Conservation (phyloP, 2,113 vertebrate genomes). For the Amblyopsis rosae region DNA sequence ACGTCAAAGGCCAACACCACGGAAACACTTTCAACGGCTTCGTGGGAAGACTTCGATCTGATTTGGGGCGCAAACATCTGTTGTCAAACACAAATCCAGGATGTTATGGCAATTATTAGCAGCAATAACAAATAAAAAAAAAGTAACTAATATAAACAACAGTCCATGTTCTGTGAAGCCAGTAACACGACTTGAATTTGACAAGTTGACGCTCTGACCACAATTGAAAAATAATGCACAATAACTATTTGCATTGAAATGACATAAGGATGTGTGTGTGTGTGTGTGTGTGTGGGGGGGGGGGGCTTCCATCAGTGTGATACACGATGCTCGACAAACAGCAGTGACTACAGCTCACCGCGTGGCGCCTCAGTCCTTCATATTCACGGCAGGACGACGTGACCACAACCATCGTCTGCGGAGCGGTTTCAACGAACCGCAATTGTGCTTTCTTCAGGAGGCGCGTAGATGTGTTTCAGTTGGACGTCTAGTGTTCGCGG, state of each 20-base stretch:
- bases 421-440: constrained; percentile 52
- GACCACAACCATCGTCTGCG: constrained; percentile 48
- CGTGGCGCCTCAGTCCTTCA: background rate
- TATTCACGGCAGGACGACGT: constrained; percentile 30
- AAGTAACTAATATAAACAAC: constrained; percentile 18
- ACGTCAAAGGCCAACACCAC: constrained; percentile 14
- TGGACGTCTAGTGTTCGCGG: constrained; percentile 45
- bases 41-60: constrained; percentile 25
- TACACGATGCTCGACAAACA: constrained; percentile 25
- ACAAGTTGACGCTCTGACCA: constrained; percentile 28
- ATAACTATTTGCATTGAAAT: constrained; percentile 53
- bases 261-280: background rate
- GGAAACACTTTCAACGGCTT: constrained; percentile 15
- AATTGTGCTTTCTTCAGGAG: constrained; percentile 71
- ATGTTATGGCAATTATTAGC: constrained; percentile 63
- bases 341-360: constrained; percentile 30
- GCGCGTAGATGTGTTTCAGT: constrained; percentile 50
- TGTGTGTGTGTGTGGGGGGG: constrained; percentile 13
- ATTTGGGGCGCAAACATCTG: constrained; percentile 35
- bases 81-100: constrained; percentile 45
- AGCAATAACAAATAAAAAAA: constrained; percentile 63
- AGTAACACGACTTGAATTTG: constrained; percentile 41
- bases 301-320: constrained; percentile 28
- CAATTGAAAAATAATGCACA: constrained; percentile 63
- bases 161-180: constrained; percentile 48